Evolutionary conservation across 2,888 invertebrate genomes (phyloP).

Genomic region (Aelia acuminata): DNA sequence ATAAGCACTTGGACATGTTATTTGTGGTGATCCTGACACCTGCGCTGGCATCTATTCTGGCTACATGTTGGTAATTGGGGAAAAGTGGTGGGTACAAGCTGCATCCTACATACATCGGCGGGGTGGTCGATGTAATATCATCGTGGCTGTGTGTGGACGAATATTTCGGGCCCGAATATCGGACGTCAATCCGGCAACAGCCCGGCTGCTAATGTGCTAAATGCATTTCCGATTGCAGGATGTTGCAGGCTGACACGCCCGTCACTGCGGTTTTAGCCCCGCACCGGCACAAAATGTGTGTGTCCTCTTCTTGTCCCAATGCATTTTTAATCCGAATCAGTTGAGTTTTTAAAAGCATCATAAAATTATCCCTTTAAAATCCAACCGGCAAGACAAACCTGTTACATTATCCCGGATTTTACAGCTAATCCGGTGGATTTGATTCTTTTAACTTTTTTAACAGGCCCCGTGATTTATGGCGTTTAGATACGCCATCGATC

Average conservation of each 20-base stretch:
- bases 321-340: slow-evolving; percentile 41
- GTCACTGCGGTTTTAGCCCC: not conserved
- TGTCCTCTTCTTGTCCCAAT: slow-evolving; percentile 11
- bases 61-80: not conserved
- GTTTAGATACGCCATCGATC: not conserved
- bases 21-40: not conserved
- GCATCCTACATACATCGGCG: not conserved
- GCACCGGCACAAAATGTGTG: not conserved
- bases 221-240: slow-evolving; percentile 47
- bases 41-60: not conserved
- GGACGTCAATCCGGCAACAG: not conserved
- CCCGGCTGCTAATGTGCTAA: not conserved
- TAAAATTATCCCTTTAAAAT: slow-evolving; percentile 19
- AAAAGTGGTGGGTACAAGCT: not conserved
- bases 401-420: slow-evolving; percentile 2
- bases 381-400: slow-evolving; percentile 38
- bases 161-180: not conserved
- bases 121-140: not conserved
- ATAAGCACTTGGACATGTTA: not conserved
- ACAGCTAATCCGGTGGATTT: not conserved
- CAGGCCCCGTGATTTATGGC: not conserved
- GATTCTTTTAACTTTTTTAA: slow-evolving; percentile 22
- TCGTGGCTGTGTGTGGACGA: not conserved
- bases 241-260: slow-evolving; percentile 6
- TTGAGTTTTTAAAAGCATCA: slow-evolving; percentile 41